phyloP scores from a whole-genome alignment of 1,140 invertebrate genomes.

The Tetraneura akinire region DNA sequence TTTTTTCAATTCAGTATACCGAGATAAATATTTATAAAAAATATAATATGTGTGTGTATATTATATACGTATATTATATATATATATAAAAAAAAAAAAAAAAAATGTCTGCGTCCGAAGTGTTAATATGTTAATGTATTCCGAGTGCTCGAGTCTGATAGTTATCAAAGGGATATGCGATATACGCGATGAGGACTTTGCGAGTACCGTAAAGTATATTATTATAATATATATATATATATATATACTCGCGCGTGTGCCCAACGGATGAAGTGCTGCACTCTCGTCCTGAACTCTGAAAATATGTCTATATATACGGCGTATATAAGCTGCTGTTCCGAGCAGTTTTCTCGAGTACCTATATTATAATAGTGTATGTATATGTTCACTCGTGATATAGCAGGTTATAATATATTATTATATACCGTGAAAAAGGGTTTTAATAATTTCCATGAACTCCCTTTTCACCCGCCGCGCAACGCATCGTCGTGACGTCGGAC shows the following conservation, averaged over 20 bases:
- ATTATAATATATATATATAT: no score
- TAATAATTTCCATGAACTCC: slow-evolving; percentile 36
- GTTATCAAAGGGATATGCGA: not conserved
- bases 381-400: no score
- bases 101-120: not conserved
- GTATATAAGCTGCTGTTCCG: not conserved
- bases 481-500: not conserved
- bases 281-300: not conserved
- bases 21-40: not conserved
- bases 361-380: no score
- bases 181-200: not conserved
- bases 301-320: not conserved
- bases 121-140: slow-evolving; percentile 28
- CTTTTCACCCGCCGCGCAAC: not conserved
- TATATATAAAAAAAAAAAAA: not conserved
- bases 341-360: slow-evolving; percentile 11
- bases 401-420: not conserved
- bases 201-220: not conserved
- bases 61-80: not conserved
- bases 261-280: not conserved
- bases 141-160: slow-evolving; percentile 33
- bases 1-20: not conserved
- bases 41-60: not conserved
- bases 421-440: slow-evolving; percentile 32
- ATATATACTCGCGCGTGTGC: not conserved